Percentiles rank a stretch among this genome's conserved stretches.
Conservation (phyloP, 2,888 invertebrate species). For the Drosophila meridiana region DNA sequence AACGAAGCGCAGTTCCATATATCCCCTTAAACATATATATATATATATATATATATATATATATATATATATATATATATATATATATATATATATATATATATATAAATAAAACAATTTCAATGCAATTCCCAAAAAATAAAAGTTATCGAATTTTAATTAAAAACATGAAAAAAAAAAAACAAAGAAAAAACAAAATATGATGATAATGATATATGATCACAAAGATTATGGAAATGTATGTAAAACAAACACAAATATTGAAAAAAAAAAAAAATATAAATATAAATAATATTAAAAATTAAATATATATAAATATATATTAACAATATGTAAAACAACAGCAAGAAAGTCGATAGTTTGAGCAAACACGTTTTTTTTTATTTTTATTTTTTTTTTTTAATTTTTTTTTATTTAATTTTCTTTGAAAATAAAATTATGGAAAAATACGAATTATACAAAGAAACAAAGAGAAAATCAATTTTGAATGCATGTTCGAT, state of each 20-base stretch:
- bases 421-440: constrained; percentile 4
- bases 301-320: constrained; percentile 18
- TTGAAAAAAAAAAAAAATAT: constrained; percentile 11
- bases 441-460: constrained; percentile 25
- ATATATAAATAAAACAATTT: constrained; percentile 21
- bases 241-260: constrained; percentile 42
- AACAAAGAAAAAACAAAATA: constrained; percentile 14
- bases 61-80: not conserved
- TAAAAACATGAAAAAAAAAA: not conserved
- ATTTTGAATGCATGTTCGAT: constrained; percentile 39
- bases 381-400: constrained; percentile 3
- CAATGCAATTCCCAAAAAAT: constrained; percentile 28
- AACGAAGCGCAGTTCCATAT: constrained; percentile 19
- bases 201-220: constrained; percentile 20
- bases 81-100: constrained; percentile 17
- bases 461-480: constrained; percentile 8
- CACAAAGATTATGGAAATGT: constrained; percentile 38
- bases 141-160: constrained; percentile 69
- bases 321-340: constrained; percentile 24
- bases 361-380: constrained; percentile 33
- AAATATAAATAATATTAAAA: not conserved
- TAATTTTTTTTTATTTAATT: constrained; percentile 13
- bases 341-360: constrained; percentile 45
- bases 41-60: constrained; percentile 19
- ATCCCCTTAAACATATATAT: constrained; percentile 5